Base-by-base conservation (phyloP, 1,140 invertebrate species). In the Melitaea cinxia region DNA sequence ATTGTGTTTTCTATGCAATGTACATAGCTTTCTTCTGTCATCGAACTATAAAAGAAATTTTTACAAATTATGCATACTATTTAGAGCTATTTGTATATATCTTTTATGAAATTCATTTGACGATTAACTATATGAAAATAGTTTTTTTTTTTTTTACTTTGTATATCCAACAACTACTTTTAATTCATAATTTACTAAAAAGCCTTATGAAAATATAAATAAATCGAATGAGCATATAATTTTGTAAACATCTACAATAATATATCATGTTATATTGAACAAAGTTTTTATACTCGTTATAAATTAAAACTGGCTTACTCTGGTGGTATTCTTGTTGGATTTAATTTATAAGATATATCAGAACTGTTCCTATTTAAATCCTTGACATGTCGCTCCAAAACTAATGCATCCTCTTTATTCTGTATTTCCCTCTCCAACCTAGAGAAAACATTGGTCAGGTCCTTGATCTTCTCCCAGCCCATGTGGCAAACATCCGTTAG, bases 391-490 rank as follows among this genome's bases (percentile, higher is more conserved):
- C 92, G 93, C 79, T 98, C 97, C 80, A 98, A 94, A 50, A 93
- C 92, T 14, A 96, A 88, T 0, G 96, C 93, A 72, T 96, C 94
- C 17, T 93, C 91, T 84, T 98, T 98, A 78, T 98, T 95, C 55
- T 94, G 93, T 9, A 98, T 91, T 82, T 98, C 96, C 12, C 95
- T 79, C 33, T 92, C 88, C 14, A 98, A 84, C 75, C 95, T 93
- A 65, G 95, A 95, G 66, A 94, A 93, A 0, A 97, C 93, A 76
- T 96, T 95, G 74, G 95, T 94, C n/a, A 98, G 87, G 14, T 95
- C 92, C 75, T 95, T 96, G 0, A 97, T 81, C 87, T 97, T 97
- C 80, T 98, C 95, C 95, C 96, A 97, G 0, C 95, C 93, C 73
- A 88, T 87, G 24, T 88, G 82, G 52, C 90, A 91, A 0, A 89